Conservation (phyloP, 2,888 invertebrate species). For the Heterodera filipjevi region DNA sequence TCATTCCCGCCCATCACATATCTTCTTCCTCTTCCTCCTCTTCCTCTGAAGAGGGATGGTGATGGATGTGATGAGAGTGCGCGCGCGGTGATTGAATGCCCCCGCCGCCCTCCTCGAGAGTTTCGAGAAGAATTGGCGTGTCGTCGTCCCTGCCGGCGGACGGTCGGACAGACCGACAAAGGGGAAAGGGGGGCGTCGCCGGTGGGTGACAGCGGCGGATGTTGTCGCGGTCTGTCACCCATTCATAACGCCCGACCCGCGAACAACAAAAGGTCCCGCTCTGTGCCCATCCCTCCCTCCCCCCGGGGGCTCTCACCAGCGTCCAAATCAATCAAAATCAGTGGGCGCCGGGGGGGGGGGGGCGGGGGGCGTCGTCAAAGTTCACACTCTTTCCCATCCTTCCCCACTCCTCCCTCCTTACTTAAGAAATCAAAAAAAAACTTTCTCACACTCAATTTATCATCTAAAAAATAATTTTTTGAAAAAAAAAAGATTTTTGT, state of each 20-base stretch:
- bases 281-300: not conserved
- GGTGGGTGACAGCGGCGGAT: not conserved
- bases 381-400: not conserved
- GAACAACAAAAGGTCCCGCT: not conserved
- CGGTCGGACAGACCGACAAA: too few relatives aligned
- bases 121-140: too few relatives aligned
- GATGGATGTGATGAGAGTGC: not conserved
- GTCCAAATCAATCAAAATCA: not conserved
- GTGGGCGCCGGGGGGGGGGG: not conserved
- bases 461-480: too few relatives aligned
- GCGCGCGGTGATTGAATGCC: not conserved
- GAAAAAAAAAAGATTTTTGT: too few relatives aligned
- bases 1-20: not conserved
- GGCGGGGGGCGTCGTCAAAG: not conserved
- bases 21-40: too few relatives aligned
- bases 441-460: too few relatives aligned
- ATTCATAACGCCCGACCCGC: not conserved
- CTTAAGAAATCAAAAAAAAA: not conserved
- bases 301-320: not conserved
- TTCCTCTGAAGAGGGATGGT: not conserved
- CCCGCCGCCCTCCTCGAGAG: too few relatives aligned
- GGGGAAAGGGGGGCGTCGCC: not conserved
- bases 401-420: not conserved
- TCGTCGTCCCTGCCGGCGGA: too few relatives aligned
- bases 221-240: slow-evolving; percentile 3